Conservation (phyloP, 1,140 invertebrate genomes). For the Cataglyphis hispanica region DNA sequence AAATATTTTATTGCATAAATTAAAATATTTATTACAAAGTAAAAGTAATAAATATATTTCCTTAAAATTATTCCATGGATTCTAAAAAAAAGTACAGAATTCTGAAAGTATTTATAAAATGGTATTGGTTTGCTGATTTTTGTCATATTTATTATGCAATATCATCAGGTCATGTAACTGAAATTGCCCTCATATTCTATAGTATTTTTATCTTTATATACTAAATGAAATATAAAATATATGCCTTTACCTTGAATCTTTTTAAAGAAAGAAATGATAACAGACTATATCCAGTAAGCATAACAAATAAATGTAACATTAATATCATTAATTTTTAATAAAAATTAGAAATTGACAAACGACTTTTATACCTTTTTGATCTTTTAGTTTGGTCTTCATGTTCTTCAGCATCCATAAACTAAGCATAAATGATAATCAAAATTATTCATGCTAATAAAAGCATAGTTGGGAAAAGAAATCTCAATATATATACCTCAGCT, state of each 20-base stretch:
- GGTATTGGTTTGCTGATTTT: no score
- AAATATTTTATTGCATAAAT: constrained; percentile 42
- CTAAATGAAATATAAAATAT: constrained; percentile 1
- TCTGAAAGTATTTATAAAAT: no score
- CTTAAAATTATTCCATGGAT: no score
- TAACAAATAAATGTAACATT: constrained; percentile 72
- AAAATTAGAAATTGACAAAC: constrained; percentile 19
- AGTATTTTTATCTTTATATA: constrained; percentile 11
- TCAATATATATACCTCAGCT: constrained; percentile 77
- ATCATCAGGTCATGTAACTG: no score
- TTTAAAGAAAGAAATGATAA: constrained; percentile 82
- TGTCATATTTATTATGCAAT: no score
- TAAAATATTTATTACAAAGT: background rate
- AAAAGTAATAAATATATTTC: background rate
- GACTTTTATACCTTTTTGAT: constrained; percentile 76
- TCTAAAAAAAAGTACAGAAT: no score
- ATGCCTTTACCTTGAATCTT: constrained; percentile 80
- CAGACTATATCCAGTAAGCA: constrained; percentile 79
- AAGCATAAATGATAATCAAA: constrained; percentile 38
- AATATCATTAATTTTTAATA: constrained; percentile 62
- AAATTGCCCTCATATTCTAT: background rate
- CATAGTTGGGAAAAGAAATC: constrained; percentile 8
- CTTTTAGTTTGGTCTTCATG: constrained; percentile 67
- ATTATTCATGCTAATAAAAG: background rate
- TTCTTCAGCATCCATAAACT: constrained; percentile 69